Base-by-base conservation (phyloP, 2,113 vertebrate species). In the Sarotherodon lohbergeri region DNA sequence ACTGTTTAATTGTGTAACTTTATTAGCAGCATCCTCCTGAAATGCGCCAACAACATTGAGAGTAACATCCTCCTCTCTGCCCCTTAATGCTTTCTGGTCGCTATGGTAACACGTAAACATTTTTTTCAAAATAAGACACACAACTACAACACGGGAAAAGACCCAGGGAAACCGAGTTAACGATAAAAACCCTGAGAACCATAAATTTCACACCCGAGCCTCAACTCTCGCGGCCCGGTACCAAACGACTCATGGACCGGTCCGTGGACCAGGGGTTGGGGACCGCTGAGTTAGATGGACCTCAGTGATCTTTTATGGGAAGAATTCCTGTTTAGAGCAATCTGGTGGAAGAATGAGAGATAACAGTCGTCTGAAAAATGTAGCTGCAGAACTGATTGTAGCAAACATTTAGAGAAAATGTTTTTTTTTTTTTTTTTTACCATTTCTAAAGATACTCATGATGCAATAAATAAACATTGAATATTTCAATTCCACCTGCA, bases 351-450 rank as follows among this genome's bases (percentile, higher is more conserved):
- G 17, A 50, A 50, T 50, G 24, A 76, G 9, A 10, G 24, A 76
- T 29, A 17, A 17, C 14, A 32, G 3, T 0, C 4, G 0, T 78
- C 4, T 50, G 71, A 32, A 78, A 78, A 78, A 32, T 78, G 14
- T 50, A 32, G 43, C 3, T 50, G 71, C 71, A 32, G 43, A 27
- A 76, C 46, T 32, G 14, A 78, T 76, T 29, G 24, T 5, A 50
- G 1, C 6, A 76, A 48, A 7, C 2, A 50, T 76, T 32, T 48
- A 32, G 16, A 76, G 24, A 76, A 1, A 54, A 52, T 59, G 11
- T 89, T 63, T 86, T 91, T 85, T 41, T 43, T 36, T 36, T 36
- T 8, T 6, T 43, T 32, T 63, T 76, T 86, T 46, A 84, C 73
- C 59, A 57, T 89, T 76, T 84, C 22, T 54, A 61, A 85, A 85